phyloP scores from a whole-genome alignment of 2,797 vertebrate genomes.

The Gymnocypris eckloni region DNA sequence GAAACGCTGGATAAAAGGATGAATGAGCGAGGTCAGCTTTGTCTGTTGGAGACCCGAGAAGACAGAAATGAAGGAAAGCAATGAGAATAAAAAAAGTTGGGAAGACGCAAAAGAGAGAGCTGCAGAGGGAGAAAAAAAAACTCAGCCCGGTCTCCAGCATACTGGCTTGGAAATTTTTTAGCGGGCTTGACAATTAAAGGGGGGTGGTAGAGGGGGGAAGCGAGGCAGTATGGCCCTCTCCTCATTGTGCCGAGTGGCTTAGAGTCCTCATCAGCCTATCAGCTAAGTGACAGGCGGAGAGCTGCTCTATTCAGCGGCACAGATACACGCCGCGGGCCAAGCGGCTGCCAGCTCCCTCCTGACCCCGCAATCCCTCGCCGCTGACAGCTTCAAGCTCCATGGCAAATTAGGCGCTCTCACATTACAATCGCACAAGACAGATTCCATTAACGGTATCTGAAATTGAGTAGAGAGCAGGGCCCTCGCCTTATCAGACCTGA shows the following conservation, averaged over 20 bases:
- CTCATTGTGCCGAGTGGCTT: slow-evolving; percentile 99
- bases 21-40: slow-evolving; percentile 32
- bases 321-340: slow-evolving; percentile 99
- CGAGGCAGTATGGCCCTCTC: slow-evolving; percentile 96
- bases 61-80: slow-evolving; percentile 49
- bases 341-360: slow-evolving; percentile 99
- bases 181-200: slow-evolving; percentile 97
- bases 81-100: slow-evolving; percentile 22
- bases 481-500: slow-evolving; percentile 99
- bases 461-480: slow-evolving; percentile 99
- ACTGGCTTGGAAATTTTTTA: slow-evolving; percentile 96
- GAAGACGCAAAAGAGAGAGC: slow-evolving; percentile 23
- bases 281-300: slow-evolving; percentile 99
- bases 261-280: slow-evolving; percentile 99
- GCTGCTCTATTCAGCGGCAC: slow-evolving; percentile 99
- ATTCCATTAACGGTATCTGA: slow-evolving; percentile 99
- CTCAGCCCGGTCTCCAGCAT: slow-evolving; percentile 61
- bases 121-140: slow-evolving; percentile 52
- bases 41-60: slow-evolving; percentile 35
- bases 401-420: slow-evolving; percentile 99
- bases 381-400: slow-evolving; percentile 99
- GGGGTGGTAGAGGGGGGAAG: slow-evolving; percentile 68
- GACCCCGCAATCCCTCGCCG: slow-evolving; percentile 99
- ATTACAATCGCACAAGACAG: slow-evolving; percentile 99
- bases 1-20: slow-evolving; percentile 12